A percentile compares a stretch with the other conserved stretches of the same genome.
Conservation (phyloP, 2,113 vertebrate species). For the Triplophysa dalaica region DNA sequence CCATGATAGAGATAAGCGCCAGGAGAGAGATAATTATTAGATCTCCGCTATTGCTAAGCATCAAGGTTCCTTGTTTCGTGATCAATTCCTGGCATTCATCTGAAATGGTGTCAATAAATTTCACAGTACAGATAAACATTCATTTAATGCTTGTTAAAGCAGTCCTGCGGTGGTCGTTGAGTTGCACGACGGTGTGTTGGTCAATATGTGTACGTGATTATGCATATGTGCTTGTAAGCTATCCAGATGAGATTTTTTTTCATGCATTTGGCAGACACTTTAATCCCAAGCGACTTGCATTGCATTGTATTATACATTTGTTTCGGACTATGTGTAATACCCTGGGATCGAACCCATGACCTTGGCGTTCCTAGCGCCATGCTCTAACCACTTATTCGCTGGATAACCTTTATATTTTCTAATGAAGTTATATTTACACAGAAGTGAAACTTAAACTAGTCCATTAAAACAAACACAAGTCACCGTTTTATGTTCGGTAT, state of each 20-base stretch:
- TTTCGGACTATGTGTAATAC: too few relatives aligned
- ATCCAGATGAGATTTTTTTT: too few relatives aligned
- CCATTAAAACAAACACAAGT: slow-evolving; percentile 26
- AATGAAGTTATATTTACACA: background rate
- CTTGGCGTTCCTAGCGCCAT: too few relatives aligned
- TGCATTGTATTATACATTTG: too few relatives aligned
- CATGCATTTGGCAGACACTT: too few relatives aligned
- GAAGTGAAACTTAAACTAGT: slow-evolving; percentile 29
- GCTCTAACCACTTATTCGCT: too few relatives aligned
- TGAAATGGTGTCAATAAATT: slow-evolving; percentile 18
- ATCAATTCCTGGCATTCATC: slow-evolving; percentile 30
- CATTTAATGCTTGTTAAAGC: slow-evolving; percentile 15
- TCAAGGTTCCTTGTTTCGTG: slow-evolving; percentile 3
- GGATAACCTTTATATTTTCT: too few relatives aligned
- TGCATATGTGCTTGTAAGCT: too few relatives aligned
- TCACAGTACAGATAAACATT: background rate
- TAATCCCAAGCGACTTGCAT: too few relatives aligned
- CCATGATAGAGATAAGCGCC: slow-evolving; percentile 48
- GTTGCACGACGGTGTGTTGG: background rate
- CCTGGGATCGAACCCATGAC: too few relatives aligned
- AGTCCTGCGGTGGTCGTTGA: background rate
- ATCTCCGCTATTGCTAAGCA: slow-evolving; percentile 35
- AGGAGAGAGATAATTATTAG: slow-evolving; percentile 45
- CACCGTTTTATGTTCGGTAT: background rate
- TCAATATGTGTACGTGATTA: background rate